Percentiles rank a stretch among this genome's conserved stretches.
Conservation (phyloP, 2,113 vertebrate genomes). For the Gavialis gangeticus region DNA sequence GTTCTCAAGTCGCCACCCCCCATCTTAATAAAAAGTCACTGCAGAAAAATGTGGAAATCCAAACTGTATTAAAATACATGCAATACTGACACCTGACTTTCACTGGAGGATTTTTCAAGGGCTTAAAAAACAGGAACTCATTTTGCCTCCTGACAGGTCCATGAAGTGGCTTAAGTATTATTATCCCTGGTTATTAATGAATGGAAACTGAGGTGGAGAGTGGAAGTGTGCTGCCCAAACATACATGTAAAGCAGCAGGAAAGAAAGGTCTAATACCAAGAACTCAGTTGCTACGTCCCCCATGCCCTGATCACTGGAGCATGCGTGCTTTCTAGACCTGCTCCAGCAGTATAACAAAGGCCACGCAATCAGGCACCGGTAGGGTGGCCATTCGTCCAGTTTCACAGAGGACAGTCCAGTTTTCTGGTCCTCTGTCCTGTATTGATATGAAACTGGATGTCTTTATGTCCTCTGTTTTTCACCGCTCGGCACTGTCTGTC, state of each 20-base stretch:
- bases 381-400: too few relatives aligned
- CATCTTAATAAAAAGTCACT: neutral
- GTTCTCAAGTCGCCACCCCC: neutral
- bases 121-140: constrained; percentile 12
- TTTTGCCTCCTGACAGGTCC: neutral
- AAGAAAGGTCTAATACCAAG: neutral
- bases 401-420: too few relatives aligned
- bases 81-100: constrained; percentile 34
- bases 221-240: neutral
- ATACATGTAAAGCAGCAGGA: neutral
- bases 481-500: too few relatives aligned
- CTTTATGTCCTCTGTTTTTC: too few relatives aligned
- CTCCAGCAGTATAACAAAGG: neutral
- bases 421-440: too few relatives aligned
- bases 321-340: neutral
- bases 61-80: constrained; percentile 26
- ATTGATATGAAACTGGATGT: too few relatives aligned
- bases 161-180: neutral
- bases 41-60: constrained; percentile 40
- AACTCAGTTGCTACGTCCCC: neutral
- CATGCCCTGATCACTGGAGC: neutral
- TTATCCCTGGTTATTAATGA: neutral
- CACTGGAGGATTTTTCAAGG: constrained; percentile 47
- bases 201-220: neutral
- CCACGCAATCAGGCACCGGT: too few relatives aligned